These are phyloP conservation scores for Chelonus formosanus DNA, from an alignment of 2,888 invertebrate genomes.

Conservation along the genomic window DNA sequence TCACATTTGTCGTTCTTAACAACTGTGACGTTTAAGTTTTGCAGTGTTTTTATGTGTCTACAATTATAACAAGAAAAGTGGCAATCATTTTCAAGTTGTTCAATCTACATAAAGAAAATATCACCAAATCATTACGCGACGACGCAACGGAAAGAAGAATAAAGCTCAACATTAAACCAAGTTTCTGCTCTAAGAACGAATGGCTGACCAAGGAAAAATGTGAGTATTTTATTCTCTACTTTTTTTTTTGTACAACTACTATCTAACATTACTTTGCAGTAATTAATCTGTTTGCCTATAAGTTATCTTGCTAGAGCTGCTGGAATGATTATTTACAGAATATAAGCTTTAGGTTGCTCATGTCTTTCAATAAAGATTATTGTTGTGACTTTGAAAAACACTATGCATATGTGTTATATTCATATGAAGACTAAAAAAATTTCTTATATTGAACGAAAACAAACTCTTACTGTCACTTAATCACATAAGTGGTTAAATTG, in stretches of 20 bases:
- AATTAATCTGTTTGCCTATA: no score
- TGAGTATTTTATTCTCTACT: slow-evolving; percentile 41
- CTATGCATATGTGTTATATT: no score
- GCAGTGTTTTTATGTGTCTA: slow-evolving; percentile 22
- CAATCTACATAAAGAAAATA: background rate
- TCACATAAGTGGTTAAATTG: no score
- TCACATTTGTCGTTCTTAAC: slow-evolving; percentile 25
- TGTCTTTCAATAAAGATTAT: no score
- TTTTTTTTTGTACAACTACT: background rate
- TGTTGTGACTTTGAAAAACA: no score
- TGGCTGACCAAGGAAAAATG: slow-evolving; percentile 56
- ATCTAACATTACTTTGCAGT: no score
- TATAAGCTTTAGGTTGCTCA: no score
- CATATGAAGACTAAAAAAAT: no score
- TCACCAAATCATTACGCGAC: slow-evolving; percentile 10
- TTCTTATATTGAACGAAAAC: no score
- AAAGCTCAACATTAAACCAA: slow-evolving; percentile 9
- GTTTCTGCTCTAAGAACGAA: slow-evolving; percentile 33
- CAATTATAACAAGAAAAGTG: slow-evolving; percentile 12
- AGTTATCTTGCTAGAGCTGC: no score
- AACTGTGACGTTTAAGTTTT: slow-evolving; percentile 27
- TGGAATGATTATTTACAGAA: no score
- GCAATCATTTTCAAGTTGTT: slow-evolving; percentile 1
- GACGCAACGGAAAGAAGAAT: slow-evolving; percentile 11
- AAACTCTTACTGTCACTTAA: no score